These are phyloP conservation scores for Caenorhabditis zanzibari DNA, from an alignment of 2,888 invertebrate genomes.

Conservation along the genomic window DNA sequence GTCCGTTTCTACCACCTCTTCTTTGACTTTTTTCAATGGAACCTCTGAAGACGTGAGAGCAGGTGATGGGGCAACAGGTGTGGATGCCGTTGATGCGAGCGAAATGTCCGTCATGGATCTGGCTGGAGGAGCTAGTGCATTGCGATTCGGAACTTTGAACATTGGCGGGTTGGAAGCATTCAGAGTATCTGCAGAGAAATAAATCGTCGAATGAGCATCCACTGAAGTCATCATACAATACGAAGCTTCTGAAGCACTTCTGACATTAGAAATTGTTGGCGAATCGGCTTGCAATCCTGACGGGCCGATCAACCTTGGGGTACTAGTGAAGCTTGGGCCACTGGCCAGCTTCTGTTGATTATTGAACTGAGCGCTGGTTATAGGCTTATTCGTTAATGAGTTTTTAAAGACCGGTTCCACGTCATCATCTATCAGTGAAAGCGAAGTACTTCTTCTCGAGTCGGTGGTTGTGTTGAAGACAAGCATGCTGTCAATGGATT, in stretches of 20 bases:
- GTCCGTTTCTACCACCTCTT: constrained; percentile 12
- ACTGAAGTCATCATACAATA: constrained; percentile 23
- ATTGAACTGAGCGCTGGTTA: constrained; percentile 38
- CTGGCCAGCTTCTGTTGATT: constrained; percentile 8
- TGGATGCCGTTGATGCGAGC: constrained; percentile 19
- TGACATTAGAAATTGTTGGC: constrained; percentile 48
- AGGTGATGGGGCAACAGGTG: constrained; percentile 12
- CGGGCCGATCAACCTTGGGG: neutral
- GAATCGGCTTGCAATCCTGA: neutral
- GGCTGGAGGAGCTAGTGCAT: neutral
- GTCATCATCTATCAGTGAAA: constrained; percentile 46
- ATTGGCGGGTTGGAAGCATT: neutral
- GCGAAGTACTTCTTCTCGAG: constrained; percentile 17
- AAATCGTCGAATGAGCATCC: constrained; percentile 17
- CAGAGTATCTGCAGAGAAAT: constrained; percentile 36
- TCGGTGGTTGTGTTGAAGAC: constrained; percentile 8
- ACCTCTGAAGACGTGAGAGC: neutral
- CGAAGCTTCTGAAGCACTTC: constrained; percentile 41
- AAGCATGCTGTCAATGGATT: constrained; percentile 28
- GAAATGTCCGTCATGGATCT: constrained; percentile 13
- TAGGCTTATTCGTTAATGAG: constrained; percentile 14
- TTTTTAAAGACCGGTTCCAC: constrained; percentile 49
- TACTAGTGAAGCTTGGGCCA: constrained; percentile 48
- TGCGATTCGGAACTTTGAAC: neutral
- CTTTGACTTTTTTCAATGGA: constrained; percentile 4